Percentiles rank a stretch among this genome's conserved stretches.
Evolutionary conservation across 2,888 invertebrate genomes (phyloP).

Genomic region (Cheilosia vulpina): DNA sequence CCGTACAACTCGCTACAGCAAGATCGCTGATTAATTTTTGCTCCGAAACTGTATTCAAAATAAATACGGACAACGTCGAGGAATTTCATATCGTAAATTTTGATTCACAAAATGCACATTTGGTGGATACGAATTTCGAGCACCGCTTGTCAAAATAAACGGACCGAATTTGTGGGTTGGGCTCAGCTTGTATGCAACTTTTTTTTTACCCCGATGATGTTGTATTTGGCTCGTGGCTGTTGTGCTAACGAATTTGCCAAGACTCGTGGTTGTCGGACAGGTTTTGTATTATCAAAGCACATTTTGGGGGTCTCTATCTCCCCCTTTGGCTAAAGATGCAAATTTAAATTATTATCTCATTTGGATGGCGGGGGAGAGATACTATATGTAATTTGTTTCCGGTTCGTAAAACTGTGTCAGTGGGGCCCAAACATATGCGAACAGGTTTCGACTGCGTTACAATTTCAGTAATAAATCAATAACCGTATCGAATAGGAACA

Average conservation of each 20-base stretch:
- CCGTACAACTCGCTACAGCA: not conserved
- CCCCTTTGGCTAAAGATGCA: not conserved
- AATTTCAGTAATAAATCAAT: not conserved
- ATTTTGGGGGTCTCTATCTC: not conserved
- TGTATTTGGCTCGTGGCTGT: constrained; percentile 3
- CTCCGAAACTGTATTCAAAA: constrained; percentile 25
- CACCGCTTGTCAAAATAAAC: constrained; percentile 33
- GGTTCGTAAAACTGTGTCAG: constrained; percentile 50
- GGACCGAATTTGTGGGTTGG: constrained; percentile 47
- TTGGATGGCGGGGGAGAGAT: not conserved
- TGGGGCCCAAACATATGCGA: not conserved
- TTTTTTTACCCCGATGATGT: constrained; percentile 2
- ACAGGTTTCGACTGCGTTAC: constrained; percentile 15
- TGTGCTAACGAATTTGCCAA: constrained; percentile 43
- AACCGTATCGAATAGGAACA: not conserved
- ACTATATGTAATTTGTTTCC: constrained; percentile 35
- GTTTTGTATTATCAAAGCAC: constrained; percentile 45
- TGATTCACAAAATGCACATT: constrained; percentile 51
- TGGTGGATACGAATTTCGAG: constrained; percentile 37
- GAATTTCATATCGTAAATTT: constrained; percentile 45
- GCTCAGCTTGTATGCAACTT: constrained; percentile 50
- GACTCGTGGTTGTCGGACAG: constrained; percentile 44
- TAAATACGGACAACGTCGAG: constrained; percentile 14
- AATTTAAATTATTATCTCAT: constrained; percentile 41
- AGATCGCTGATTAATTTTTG: constrained; percentile 12